phyloP scores from a whole-genome alignment of 2,888 invertebrate genomes.

The Tachina fera region DNA sequence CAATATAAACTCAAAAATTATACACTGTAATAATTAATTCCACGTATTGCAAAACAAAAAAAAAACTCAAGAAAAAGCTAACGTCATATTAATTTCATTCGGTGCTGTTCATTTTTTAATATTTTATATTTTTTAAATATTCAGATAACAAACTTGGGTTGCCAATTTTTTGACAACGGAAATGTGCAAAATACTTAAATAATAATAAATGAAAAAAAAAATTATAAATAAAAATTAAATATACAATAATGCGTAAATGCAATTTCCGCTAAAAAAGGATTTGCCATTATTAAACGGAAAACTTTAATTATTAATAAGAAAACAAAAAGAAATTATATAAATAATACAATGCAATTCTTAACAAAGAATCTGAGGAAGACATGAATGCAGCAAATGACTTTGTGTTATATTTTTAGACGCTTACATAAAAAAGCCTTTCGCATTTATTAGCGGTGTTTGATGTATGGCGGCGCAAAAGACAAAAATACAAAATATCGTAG shows the following conservation, averaged over 20 bases:
- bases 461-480: background rate
- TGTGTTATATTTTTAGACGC: conserved; percentile 59
- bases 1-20: background rate
- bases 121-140: conserved; percentile 33
- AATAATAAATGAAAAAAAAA: conserved; percentile 24
- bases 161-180: conserved; percentile 65
- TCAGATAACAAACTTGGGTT: conserved; percentile 30
- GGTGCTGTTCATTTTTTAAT: conserved; percentile 14
- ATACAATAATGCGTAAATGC: conserved; percentile 35
- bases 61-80: conserved; percentile 27
- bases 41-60: conserved; percentile 49
- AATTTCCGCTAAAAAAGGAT: conserved; percentile 63
- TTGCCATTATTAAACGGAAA: conserved; percentile 46
- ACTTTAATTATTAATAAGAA: conserved; percentile 35
- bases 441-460: background rate
- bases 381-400: conserved; percentile 33
- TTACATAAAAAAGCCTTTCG: conserved; percentile 43
- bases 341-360: background rate
- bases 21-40: conserved; percentile 46
- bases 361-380: conserved; percentile 11
- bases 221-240: conserved; percentile 12
- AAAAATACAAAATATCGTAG: too few species aligned
- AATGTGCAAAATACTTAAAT: conserved; percentile 58
- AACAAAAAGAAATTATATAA: background rate
- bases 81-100: conserved; percentile 63